Base-by-base conservation (phyloP, 2,888 invertebrate genomes). In the Pelosia muscerda region DNA sequence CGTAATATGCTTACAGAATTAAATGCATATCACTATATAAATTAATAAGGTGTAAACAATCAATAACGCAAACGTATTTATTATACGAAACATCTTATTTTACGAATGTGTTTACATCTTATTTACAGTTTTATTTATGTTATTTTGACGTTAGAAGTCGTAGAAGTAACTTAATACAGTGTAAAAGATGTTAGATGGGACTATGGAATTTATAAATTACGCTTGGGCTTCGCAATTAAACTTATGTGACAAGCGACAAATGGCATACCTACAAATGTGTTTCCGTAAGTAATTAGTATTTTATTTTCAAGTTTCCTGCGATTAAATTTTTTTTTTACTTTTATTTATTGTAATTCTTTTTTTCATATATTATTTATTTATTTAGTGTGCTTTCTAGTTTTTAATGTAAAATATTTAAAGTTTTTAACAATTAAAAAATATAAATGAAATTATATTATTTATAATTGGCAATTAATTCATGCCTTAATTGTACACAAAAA, bases 51-150 rank as follows among this genome's bases (percentile, higher is more conserved):
- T 49, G 54, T 60, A 64, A n/a, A 67, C 65, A 70, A 64, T 58
- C 57, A 66, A 69, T 77, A 76, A 76, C 55, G 59, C n/a, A 65
- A 79, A 65, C 38, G 63, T 69, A 71, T 72, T 74, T 74, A 74
- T 79, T 79, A 78, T 77, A 62, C 68, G 60, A 23, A 74, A 80
- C 61, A 69, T 69, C 72, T 65, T 80, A 68, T 77, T 74, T 66
- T 66, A 77, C 71, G 69, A 77, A 73, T 71, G 42, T 63, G 66
- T 77, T 70, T 59, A 69, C 70, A 80, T 74, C 71, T 77, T 71
- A 77, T 77, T 78, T 71, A 65, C 26, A 53, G 68, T 25, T 53
- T 74, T 79, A 76, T 77, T 80, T 73, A 77, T 69, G 68, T 72
- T 73, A 68, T 80, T 66, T 71, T 55, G 69, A 75, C 67, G 62